Conservation (phyloP, 2,113 vertebrate species). For the Fregata magnificens region DNA sequence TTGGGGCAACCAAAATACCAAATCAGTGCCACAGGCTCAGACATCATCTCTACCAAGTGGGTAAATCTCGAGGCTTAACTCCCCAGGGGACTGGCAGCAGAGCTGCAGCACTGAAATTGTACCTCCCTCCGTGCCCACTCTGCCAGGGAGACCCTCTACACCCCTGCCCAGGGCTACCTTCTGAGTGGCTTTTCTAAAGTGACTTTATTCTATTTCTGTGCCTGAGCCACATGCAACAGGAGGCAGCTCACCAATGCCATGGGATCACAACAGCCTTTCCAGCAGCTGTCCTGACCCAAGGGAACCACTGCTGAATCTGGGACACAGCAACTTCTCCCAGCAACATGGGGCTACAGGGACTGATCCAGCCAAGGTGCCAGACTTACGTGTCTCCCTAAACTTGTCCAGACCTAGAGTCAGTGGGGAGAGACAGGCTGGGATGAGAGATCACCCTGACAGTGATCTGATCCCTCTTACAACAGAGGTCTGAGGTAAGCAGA, state of each 20-base stretch:
- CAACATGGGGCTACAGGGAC: not conserved
- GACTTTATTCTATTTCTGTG: not conserved
- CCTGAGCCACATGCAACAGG: not conserved
- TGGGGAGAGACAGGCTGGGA: not conserved
- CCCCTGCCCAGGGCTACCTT: not conserved
- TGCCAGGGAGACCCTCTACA: not conserved
- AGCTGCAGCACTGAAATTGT: not conserved
- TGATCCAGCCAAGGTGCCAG: not conserved
- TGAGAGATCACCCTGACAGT: not conserved
- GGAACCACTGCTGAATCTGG: not conserved
- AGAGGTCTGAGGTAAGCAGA: not conserved
- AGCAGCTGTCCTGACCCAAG: not conserved
- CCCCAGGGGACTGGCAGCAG: not conserved
- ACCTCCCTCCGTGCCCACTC: rapidly evolving
- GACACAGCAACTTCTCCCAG: not conserved
- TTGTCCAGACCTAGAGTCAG: not conserved
- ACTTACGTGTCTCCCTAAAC: not conserved
- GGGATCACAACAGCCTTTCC: not conserved
- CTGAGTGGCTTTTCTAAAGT: not conserved
- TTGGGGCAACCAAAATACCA: not conserved
- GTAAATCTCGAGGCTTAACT: not conserved
- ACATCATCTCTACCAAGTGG: rapidly evolving
- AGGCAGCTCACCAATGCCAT: not conserved
- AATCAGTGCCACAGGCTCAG: not conserved
- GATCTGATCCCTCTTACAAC: not conserved